A percentile compares a stretch with the other conserved stretches of the same genome.
Conservation (phyloP, 2,113 vertebrate species). For the Python bivittatus region DNA sequence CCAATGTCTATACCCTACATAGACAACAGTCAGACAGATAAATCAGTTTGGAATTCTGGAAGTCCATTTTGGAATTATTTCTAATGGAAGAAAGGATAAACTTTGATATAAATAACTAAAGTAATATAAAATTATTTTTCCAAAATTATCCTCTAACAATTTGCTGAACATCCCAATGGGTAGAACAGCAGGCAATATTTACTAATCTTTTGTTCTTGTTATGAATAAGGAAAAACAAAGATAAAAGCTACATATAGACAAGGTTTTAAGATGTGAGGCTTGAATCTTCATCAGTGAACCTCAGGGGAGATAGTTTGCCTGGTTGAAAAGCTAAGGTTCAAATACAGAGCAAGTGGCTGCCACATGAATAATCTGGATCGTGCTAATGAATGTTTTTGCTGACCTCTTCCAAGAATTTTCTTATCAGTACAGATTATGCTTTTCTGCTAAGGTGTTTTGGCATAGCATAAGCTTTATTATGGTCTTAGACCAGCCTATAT, state of each 20-base stretch:
- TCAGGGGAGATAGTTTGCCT: background rate
- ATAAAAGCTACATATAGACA: background rate
- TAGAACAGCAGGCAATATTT: background rate
- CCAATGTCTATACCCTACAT: background rate
- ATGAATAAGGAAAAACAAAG: background rate
- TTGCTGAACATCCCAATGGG: background rate
- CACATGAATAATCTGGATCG: background rate
- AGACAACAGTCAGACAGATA: background rate
- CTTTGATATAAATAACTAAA: background rate
- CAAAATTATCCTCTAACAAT: background rate
- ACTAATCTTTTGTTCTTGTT: background rate
- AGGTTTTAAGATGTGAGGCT: background rate
- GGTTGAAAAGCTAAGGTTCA: background rate
- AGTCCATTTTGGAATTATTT: background rate
- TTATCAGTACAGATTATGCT: background rate
- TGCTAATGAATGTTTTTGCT: background rate
- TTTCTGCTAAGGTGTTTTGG: background rate
- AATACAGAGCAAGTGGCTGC: background rate
- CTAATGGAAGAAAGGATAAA: background rate
- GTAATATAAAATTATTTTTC: background rate
- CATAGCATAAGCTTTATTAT: background rate
- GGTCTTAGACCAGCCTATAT: background rate
- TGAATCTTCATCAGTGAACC: too few relatives aligned
- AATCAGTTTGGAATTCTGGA: background rate
- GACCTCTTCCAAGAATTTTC: background rate